Evolutionary conservation across 1,140 invertebrate genomes (phyloP).

Genomic region (Drosophila sulfurigaster): DNA sequence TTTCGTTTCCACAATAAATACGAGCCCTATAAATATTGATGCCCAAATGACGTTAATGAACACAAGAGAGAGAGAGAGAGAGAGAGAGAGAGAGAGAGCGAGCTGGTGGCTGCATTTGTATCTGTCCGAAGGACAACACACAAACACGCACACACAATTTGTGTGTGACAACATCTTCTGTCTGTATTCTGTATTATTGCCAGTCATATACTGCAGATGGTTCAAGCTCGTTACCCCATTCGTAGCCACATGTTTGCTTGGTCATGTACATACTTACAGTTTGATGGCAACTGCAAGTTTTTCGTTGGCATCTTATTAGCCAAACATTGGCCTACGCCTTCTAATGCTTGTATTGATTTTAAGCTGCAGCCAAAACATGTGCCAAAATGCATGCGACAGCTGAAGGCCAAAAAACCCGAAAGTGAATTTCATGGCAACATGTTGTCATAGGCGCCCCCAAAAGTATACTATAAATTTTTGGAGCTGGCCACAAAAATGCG

Average conservation of each 20-base stretch:
- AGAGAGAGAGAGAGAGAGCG: neutral
- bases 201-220: constrained; percentile 6
- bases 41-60: constrained; percentile 12
- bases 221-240: neutral
- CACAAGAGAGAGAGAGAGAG: neutral
- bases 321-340: neutral
- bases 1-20: constrained; percentile 38
- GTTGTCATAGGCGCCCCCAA: constrained; percentile 12
- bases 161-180: neutral
- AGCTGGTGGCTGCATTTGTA: neutral
- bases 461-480: constrained; percentile 22
- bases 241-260: neutral
- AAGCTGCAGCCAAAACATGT: constrained; percentile 47
- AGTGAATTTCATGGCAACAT: constrained; percentile 12
- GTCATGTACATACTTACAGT: neutral
- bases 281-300: neutral
- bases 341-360: constrained; percentile 43
- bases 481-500: neutral
- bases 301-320: neutral
- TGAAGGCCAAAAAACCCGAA: neutral
- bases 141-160: neutral
- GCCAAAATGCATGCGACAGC: constrained; percentile 6
- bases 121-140: neutral
- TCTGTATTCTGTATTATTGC: neutral
- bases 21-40: constrained; percentile 59